Evolutionary conservation across 92 coral and sea anemone species (phyloP).

Genomic region (Epizoanthus illoricatus): DNA sequence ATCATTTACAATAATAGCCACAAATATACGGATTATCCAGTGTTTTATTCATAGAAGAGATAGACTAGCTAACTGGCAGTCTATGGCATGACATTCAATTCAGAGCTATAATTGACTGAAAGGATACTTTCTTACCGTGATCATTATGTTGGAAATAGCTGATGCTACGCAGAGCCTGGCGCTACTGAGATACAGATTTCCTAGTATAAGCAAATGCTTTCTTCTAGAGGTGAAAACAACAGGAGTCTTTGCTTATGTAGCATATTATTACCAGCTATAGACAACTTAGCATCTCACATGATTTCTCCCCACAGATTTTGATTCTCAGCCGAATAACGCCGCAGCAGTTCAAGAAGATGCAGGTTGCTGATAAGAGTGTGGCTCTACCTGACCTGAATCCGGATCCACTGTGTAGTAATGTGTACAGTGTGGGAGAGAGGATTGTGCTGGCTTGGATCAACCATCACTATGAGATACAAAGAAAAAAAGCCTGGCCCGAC

Average conservation of each 20-base stretch:
- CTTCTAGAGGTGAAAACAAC: too few relatives aligned
- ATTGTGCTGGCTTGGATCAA: slow-evolving; percentile 89
- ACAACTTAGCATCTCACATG: background rate
- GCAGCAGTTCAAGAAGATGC: slow-evolving; percentile 90
- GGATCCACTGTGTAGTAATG: slow-evolving; percentile 92
- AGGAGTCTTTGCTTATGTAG: too few relatives aligned
- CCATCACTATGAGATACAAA: slow-evolving; percentile 88
- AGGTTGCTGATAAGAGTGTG: slow-evolving; percentile 62
- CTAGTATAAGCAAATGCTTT: too few relatives aligned
- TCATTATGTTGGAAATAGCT: background rate
- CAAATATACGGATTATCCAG: too few relatives aligned
- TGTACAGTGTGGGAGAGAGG: slow-evolving; percentile 96
- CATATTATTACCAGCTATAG: too few relatives aligned
- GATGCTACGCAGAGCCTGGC: too few relatives aligned
- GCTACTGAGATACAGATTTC: too few relatives aligned
- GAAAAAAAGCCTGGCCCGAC: slow-evolving; percentile 78
- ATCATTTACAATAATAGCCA: too few relatives aligned
- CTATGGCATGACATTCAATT: too few relatives aligned
- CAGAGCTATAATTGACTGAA: background rate
- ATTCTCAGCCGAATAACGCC: slow-evolving; percentile 94
- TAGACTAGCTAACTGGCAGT: too few relatives aligned
- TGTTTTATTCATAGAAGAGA: too few relatives aligned
- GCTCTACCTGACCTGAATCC: slow-evolving; percentile 80
- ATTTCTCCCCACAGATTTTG: slow-evolving; percentile 66
- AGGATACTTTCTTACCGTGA: background rate